Evolutionary conservation across 1,140 invertebrate species (phyloP), one percentile per base, ranked within the genome.

Genomic region (Panagrolaimus sp.): DNA sequence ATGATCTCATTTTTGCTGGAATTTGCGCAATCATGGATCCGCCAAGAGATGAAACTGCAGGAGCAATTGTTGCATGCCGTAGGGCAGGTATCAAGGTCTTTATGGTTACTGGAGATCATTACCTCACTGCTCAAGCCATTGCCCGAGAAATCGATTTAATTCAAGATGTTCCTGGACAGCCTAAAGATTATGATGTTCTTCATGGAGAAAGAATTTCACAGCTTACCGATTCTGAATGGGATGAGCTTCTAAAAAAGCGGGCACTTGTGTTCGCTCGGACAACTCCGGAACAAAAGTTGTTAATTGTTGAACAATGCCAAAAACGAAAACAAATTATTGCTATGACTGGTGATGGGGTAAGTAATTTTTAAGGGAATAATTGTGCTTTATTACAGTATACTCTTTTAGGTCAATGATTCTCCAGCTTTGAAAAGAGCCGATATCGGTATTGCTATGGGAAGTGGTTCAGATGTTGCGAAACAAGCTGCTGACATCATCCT

Each of bases 261-360:
- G 88, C 78, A 83, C 91, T 92, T 47, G 91, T 92, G 0, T 92
- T 92, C 78, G 91, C 91, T 0, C 84, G 91, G 38, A 92, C 90
- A 0, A 91, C 90, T 0, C 91, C 91, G 0, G 90, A 90, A 63
- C 91, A 92, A 75, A 92, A 92, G 72, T 75, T 92, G 1, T 86
- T 90, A 17, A 92, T 92, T 76, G 91, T 92, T 0, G 90, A 91
- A 83, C 89, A 89, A 55, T 91, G 88, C 78, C 90, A 92, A 79
- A 84, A 89, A 68, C 80, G 89, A 7, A 89, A 89, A 24, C 88
- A 89, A 73, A 89, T 91, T 71, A 90, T 91, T 15, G 89, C 90
- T 8, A 90, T 91, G 0, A 91, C 90, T 66, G 90, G 91, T 24
- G 90, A 91, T 79, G 90, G 91, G 43, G 90, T 91, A 0, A 38